Conservation (phyloP, 2,888 invertebrate genomes). For the Gryllus longicercus region DNA sequence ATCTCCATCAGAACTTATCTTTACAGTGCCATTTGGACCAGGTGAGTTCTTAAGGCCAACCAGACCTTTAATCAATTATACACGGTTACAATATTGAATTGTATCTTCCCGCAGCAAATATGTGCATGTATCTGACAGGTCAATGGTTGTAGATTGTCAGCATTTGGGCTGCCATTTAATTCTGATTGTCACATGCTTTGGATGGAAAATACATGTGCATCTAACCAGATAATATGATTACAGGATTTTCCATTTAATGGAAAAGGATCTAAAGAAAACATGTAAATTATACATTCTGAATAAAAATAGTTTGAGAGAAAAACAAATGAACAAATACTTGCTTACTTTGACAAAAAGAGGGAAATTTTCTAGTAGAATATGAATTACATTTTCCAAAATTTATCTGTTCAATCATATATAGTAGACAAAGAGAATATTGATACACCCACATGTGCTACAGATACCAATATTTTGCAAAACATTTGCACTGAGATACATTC, state of each 20-base stretch:
- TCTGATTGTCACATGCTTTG: not conserved
- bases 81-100: not conserved
- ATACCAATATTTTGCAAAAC: not conserved
- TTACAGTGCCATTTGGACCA: not conserved
- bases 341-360: too few species aligned
- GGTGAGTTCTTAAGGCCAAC: conserved; percentile 2
- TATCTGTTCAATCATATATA: too few species aligned
- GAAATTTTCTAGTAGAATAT: too few species aligned
- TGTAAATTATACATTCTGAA: not conserved
- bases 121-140: not conserved
- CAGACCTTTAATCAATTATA: not conserved
- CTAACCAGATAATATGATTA: not conserved
- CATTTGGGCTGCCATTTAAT: not conserved
- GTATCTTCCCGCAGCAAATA: not conserved
- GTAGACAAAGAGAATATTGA: not conserved
- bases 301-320: too few species aligned
- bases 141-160: conserved; percentile 3
- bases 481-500: too few species aligned
- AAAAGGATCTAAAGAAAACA: not conserved
- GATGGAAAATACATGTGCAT: not conserved
- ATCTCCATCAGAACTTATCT: not conserved
- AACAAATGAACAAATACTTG: too few species aligned
- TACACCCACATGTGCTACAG: conserved; percentile 8
- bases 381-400: too few species aligned
- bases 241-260: not conserved